Percentiles rank a stretch among this genome's conserved stretches.
Conservation (phyloP, 2,113 vertebrate species). For the Heterocephalus glaber region DNA sequence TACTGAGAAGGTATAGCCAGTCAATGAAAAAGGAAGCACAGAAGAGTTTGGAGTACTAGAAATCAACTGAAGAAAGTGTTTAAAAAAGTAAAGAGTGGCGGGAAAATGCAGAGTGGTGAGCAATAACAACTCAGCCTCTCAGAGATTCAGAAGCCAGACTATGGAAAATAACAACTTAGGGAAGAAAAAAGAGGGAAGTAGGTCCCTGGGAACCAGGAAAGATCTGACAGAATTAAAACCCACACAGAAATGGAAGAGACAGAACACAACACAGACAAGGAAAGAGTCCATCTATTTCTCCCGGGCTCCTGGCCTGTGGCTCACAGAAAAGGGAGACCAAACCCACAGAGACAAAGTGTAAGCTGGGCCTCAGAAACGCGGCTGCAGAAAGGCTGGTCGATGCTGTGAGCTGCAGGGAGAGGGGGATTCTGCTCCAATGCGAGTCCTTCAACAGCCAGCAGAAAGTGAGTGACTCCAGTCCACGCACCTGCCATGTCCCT, state of each 20-base stretch:
- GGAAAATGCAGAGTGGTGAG: neutral
- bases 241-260: neutral
- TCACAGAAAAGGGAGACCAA: neutral
- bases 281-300: accelerated
- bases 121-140: neutral
- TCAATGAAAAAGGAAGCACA: neutral
- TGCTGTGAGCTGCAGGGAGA: neutral
- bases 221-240: neutral
- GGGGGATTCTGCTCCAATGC: neutral
- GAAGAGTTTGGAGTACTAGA: neutral
- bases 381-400: neutral
- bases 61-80: neutral
- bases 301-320: neutral
- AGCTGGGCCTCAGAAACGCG: neutral
- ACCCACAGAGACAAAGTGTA: neutral
- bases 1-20: neutral
- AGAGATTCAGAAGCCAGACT: neutral
- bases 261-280: neutral
- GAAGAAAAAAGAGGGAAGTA: neutral
- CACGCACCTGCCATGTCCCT: neutral
- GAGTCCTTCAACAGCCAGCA: neutral
- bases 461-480: neutral
- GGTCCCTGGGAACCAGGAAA: no score
- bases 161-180: neutral
- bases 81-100: neutral